Conservation (phyloP, 1,140 invertebrate species). For the Adelges cooleyi region DNA sequence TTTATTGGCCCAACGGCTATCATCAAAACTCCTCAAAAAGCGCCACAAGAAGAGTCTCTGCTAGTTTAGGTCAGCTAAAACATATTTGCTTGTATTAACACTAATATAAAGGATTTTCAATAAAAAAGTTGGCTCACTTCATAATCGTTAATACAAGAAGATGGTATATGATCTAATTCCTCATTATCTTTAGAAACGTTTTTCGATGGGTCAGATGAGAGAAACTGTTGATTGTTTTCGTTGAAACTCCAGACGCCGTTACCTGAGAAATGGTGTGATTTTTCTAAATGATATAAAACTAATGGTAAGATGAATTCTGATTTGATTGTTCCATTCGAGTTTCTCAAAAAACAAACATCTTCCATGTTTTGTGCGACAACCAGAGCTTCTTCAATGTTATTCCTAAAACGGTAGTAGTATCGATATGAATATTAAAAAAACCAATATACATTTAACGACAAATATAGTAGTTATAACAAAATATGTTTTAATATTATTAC, state of each 20-base stretch:
- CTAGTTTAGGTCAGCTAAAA: too few relatives aligned
- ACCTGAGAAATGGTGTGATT: not conserved
- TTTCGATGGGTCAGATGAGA: not conserved
- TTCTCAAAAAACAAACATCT: not conserved
- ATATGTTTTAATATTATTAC: too few relatives aligned
- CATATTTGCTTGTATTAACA: too few relatives aligned
- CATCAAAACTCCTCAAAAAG: too few relatives aligned
- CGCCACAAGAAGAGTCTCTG: too few relatives aligned
- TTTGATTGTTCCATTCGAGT: not conserved
- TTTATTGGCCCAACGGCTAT: too few relatives aligned
- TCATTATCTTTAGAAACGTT: not conserved
- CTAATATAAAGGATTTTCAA: too few relatives aligned
- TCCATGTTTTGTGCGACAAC: not conserved
- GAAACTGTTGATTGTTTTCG: not conserved
- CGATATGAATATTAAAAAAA: too few relatives aligned
- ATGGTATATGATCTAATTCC: slow-evolving; percentile 13
- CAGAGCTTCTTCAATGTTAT: not conserved
- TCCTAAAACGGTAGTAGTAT: not conserved
- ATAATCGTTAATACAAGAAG: too few relatives aligned
- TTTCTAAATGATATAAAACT: slow-evolving; percentile 10
- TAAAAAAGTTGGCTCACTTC: too few relatives aligned
- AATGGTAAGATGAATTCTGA: not conserved
- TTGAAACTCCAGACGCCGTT: not conserved
- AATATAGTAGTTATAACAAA: too few relatives aligned
- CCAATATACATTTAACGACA: too few relatives aligned